A percentile compares a stretch with the other conserved stretches of the same genome.
Evolutionary conservation across 2,888 invertebrate genomes (phyloP).

Genomic region (Silvanus unidentatus): DNA sequence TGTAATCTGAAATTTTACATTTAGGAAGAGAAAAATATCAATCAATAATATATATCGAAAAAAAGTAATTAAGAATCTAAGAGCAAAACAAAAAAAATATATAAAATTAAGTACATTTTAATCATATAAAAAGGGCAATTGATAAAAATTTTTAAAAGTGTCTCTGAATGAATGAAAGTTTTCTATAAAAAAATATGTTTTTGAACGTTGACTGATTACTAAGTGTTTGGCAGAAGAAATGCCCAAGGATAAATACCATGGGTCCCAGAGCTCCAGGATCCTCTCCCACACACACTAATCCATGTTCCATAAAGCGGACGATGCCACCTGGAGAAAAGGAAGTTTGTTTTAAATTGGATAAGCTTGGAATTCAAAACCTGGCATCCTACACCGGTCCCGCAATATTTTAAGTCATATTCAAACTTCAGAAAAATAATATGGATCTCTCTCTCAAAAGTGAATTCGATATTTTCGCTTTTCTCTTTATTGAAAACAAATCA

Average conservation of each 20-base stretch:
- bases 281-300: conserved; percentile 19
- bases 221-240: conserved; percentile 44
- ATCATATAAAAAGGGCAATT: conserved; percentile 19
- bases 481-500: too few relatives aligned
- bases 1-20: conserved; percentile 45
- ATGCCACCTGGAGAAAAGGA: conserved; percentile 53
- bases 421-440: not conserved
- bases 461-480: not conserved
- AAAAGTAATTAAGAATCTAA: conserved; percentile 22
- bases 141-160: not conserved
- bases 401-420: conserved; percentile 6
- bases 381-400: conserved; percentile 44
- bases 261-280: conserved; percentile 40
- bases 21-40: conserved; percentile 24
- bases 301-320: conserved; percentile 40
- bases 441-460: not conserved
- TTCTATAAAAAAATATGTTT: conserved; percentile 16
- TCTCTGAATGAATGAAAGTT: conserved; percentile 5
- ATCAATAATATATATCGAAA: conserved; percentile 21
- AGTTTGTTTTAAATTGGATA: conserved; percentile 48
- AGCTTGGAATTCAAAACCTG: conserved; percentile 44
- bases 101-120: conserved; percentile 14
- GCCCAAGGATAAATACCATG: conserved; percentile 55
- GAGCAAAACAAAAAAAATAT: conserved; percentile 17
- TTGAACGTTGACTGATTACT: conserved; percentile 37